These are phyloP conservation scores for Cossypha polioptera DNA, from an alignment of 2,797 vertebrate species.

Conservation along the genomic window DNA sequence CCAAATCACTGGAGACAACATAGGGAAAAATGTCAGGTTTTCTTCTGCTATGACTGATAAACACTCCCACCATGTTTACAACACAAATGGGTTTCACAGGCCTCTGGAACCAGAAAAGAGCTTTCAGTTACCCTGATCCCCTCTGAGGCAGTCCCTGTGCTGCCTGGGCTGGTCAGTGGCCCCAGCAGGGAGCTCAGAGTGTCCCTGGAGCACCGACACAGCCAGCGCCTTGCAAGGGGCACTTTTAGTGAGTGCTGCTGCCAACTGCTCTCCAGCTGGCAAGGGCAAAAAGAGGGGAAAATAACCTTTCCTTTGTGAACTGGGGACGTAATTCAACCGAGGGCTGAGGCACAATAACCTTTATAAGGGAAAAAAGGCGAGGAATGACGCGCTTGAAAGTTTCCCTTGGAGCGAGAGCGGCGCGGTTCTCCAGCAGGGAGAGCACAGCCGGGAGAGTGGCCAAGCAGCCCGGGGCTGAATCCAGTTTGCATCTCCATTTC, in stretches of 20 bases:
- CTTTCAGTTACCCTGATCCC: not conserved
- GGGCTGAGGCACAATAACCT: slow-evolving; percentile 1
- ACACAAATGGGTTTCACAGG: not conserved
- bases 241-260: rapidly evolving
- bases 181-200: not conserved
- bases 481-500: slow-evolving; percentile 31
- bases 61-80: not conserved
- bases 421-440: not conserved
- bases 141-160: not conserved
- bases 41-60: not conserved
- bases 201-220: not conserved
- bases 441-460: not conserved
- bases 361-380: not conserved
- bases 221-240: not conserved
- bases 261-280: not conserved
- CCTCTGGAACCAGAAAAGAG: not conserved
- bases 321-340: not conserved
- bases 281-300: not conserved
- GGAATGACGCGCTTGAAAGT: not conserved
- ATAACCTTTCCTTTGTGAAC: not conserved
- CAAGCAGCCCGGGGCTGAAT: not conserved
- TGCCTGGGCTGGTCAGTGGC: not conserved
- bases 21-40: not conserved
- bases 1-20: not conserved
- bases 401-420: slow-evolving; percentile 5